Evolutionary conservation across 1,140 invertebrate genomes (phyloP), one percentile per base, ranked within the genome.

Genomic region (Vanessa tameamea): DNA sequence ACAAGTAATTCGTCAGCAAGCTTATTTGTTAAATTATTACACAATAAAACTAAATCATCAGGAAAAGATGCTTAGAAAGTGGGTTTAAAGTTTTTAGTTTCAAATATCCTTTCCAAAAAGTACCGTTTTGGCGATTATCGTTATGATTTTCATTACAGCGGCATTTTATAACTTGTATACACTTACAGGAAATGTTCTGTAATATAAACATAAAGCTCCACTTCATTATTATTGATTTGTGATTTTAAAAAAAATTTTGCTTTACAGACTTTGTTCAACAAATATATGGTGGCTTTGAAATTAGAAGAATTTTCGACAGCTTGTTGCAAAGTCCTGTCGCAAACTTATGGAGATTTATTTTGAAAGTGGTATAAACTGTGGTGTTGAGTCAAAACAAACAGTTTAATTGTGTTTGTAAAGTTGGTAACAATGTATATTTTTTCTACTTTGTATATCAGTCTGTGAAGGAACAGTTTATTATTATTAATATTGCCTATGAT

Each of bases 381-480:
- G 65, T 66, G 66, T 75, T 63, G 50, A 69, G 64, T 66, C 47
- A 61, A 57, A 47, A 53, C 57, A 51, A 72, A 68, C 61, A 61
- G 68, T 77, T 72, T 68, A 65, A 65, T 72, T 73, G 77, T 77
- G 77, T 76, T 78, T 80, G 76, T 83, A 79, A 77, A 82, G 72
- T 77, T 82, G 77, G 82, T 87, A 82, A 85, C 84, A 88, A 81
- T 92, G 90, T 92, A 92, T 90, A 92, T 92, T 92, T 92, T 92
- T 92, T 90, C 82, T 88, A 90, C 85, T 89, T 88, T 90, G 84
- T 90, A 89, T 90, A 90, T 87, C 84, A 80, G 83, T 79, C 84
- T 85, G 78, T 79, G 73, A 80, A 84, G 48, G 77, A 77, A 87
- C 80, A 78, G 69, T 81, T 85, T 82, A 83, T 78, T 61, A 26